These are phyloP conservation scores for Plecturocebus donacophilus DNA, from an alignment of 2,113 vertebrate species.

Conservation along the genomic window DNA sequence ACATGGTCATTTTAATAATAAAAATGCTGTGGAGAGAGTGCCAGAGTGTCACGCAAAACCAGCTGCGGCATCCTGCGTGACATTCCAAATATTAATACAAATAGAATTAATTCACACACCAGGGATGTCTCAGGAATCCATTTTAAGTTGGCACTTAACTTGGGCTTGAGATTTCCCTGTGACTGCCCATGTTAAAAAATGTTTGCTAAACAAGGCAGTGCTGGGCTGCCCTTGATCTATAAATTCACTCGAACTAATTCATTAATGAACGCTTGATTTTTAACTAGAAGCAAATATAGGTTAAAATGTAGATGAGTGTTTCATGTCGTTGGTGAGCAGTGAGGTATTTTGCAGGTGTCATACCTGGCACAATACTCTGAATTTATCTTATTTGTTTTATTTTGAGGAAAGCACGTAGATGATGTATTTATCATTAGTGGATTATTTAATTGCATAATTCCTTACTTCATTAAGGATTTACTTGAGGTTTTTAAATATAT, in stretches of 20 bases:
- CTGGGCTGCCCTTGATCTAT: constrained; percentile 39
- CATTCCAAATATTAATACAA: constrained; percentile 75
- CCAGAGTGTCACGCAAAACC: constrained; percentile 42
- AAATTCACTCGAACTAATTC: constrained; percentile 31
- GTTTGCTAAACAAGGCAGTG: constrained; percentile 70
- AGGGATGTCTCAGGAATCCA: constrained; percentile 56
- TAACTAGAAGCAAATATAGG: not conserved
- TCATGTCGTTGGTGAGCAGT: not conserved
- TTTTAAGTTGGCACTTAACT: constrained; percentile 71
- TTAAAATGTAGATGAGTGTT: not conserved
- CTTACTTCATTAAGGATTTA: constrained; percentile 30
- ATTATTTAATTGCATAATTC: constrained; percentile 13
- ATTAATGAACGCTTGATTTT: constrained; percentile 51
- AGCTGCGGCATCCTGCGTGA: constrained; percentile 52
- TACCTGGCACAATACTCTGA: not conserved
- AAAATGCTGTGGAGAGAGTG: constrained; percentile 35
- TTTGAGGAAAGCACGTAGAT: not conserved
- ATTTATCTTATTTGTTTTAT: not conserved
- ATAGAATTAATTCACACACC: constrained; percentile 71
- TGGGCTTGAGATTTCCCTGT: constrained; percentile 64
- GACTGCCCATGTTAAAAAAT: constrained; percentile 75
- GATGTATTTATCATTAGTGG: not conserved
- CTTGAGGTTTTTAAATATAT: not conserved
- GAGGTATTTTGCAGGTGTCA: not conserved
- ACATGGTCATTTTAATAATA: constrained; percentile 72